phyloP scores from a whole-genome alignment of 2,113 vertebrate genomes.

The Leuciscus idus region DNA sequence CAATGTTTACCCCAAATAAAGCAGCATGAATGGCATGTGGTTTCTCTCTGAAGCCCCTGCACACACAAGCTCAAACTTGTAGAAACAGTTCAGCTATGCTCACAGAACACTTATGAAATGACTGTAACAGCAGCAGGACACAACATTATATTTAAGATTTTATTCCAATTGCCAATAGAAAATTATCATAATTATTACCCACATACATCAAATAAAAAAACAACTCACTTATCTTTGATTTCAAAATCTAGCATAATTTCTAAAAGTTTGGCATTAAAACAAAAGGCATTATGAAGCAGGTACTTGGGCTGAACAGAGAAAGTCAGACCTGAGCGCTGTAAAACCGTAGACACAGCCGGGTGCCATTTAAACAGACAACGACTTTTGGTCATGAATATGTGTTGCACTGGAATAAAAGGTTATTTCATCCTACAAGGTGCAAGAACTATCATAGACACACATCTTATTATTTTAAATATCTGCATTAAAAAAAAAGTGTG shows the following conservation, averaged over 20 bases:
- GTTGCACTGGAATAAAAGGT: background rate
- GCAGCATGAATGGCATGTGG: background rate
- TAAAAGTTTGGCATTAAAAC: conserved; percentile 53
- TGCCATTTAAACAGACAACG: background rate
- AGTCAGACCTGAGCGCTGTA: background rate
- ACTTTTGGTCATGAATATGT: background rate
- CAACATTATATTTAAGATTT: conserved; percentile 32
- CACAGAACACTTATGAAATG: background rate
- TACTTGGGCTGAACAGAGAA: conserved; percentile 35
- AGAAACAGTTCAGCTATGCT: background rate
- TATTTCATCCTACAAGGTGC: background rate
- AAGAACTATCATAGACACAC: background rate
- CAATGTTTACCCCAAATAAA: background rate
- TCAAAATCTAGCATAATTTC: conserved; percentile 43
- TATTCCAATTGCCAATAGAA: conserved; percentile 56
- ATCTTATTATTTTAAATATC: background rate
- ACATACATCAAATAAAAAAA: conserved; percentile 35
- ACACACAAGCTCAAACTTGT: background rate
- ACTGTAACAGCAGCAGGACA: background rate
- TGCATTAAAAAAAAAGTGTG: conserved; percentile 21
- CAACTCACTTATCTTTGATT: conserved; percentile 25
- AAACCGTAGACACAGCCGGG: background rate
- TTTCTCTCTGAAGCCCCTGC: background rate
- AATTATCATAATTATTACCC: conserved; percentile 46
- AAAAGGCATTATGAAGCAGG: conserved; percentile 67